These are phyloP conservation scores for Candoia aspera DNA, from an alignment of 2,113 vertebrate genomes.

Conservation along the genomic window DNA sequence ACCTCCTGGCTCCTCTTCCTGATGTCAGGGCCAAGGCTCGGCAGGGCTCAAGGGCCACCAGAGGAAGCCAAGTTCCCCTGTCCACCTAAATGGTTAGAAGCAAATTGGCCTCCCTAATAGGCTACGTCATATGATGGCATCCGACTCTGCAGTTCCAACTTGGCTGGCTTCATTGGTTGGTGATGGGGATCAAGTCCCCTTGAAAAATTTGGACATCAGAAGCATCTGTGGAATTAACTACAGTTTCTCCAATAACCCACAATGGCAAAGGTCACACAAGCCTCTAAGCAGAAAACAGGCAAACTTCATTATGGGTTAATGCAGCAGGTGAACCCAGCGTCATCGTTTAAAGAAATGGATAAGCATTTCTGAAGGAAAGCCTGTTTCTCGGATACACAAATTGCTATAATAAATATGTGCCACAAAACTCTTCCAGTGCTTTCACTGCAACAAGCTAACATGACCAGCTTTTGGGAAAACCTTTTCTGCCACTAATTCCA, in stretches of 20 bases:
- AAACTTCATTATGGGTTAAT: background rate
- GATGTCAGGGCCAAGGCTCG: background rate
- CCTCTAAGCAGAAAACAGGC: background rate
- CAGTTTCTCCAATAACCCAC: background rate
- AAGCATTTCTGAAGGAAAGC: background rate
- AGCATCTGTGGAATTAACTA: background rate
- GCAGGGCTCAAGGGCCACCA: background rate
- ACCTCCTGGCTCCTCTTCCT: background rate
- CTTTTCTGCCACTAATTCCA: background rate
- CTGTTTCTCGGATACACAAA: background rate
- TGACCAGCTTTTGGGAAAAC: background rate
- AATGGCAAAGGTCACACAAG: background rate
- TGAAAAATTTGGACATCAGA: background rate
- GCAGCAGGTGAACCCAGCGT: too few species aligned
- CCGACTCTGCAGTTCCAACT: background rate
- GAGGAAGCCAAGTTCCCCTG: background rate
- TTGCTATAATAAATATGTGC: background rate
- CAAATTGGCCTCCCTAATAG: background rate
- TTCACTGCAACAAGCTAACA: background rate
- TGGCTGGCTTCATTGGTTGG: background rate
- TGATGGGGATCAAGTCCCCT: background rate
- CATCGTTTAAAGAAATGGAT: background rate
- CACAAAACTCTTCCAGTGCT: background rate
- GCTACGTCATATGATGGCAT: background rate
- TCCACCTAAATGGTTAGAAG: background rate